phyloP scores from a whole-genome alignment of 2,888 invertebrate genomes.

The Habroteleia sp. region DNA sequence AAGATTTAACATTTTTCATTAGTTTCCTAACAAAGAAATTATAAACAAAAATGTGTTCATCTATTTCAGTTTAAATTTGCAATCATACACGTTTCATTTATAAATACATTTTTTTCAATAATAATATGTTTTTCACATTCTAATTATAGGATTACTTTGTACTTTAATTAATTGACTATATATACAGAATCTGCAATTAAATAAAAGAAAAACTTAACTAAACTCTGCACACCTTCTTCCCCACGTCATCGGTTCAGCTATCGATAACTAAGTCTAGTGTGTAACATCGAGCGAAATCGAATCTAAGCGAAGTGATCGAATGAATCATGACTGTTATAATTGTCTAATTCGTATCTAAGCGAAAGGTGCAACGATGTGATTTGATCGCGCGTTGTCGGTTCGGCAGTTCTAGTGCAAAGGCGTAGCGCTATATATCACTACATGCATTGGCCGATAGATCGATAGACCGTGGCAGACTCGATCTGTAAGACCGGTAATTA shows the following conservation, averaged over 20 bases:
- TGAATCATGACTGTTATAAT: conserved; percentile 58
- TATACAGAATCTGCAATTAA: too few species aligned
- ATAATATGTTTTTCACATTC: too few species aligned
- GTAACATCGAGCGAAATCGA: conserved; percentile 12
- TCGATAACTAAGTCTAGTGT: background rate
- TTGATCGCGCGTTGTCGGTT: conserved; percentile 43
- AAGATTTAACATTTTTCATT: too few species aligned
- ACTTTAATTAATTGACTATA: too few species aligned
- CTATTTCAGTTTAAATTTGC: too few species aligned
- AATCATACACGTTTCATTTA: too few species aligned
- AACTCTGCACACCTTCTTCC: background rate
- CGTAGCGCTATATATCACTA: conserved; percentile 60
- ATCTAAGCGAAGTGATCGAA: conserved; percentile 35
- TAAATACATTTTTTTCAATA: too few species aligned
- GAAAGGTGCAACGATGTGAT: conserved; percentile 51
- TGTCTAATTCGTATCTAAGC: conserved; percentile 57
- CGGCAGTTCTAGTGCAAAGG: conserved; percentile 50
- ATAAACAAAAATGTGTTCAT: too few species aligned
- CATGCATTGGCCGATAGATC: conserved; percentile 48
- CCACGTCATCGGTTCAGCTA: background rate
- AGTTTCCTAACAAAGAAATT: too few species aligned
- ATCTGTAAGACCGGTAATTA: conserved; percentile 70
- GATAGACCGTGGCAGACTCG: conserved; percentile 47
- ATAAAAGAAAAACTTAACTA: too few species aligned
- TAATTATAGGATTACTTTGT: too few species aligned